Evolutionary conservation across 1,140 invertebrate genomes (phyloP).

Genomic region (Halesus radiatus): DNA sequence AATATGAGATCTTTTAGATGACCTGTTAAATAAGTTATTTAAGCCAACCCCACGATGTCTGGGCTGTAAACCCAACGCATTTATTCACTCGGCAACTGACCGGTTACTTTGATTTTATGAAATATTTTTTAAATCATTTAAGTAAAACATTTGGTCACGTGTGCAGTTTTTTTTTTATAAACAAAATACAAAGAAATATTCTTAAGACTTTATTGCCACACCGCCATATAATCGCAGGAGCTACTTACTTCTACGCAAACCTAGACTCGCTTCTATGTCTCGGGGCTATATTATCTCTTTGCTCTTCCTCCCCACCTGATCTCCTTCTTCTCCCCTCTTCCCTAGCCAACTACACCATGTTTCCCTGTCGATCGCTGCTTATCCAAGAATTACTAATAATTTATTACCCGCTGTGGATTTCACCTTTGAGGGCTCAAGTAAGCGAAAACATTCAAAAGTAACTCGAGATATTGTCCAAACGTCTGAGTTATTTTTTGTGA

Average conservation of each 20-base stretch:
- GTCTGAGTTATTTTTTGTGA: background rate
- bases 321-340: slow-evolving; percentile 14
- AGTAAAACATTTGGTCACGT: no score
- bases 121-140: no score
- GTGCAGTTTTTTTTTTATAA: no score
- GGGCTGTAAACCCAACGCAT: no score
- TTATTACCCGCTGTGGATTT: slow-evolving; percentile 43
- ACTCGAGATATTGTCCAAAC: background rate
- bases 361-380: slow-evolving; percentile 21
- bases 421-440: slow-evolving; percentile 31
- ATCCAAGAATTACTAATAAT: slow-evolving; percentile 46
- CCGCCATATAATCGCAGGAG: background rate
- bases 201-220: background rate
- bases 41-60: no score
- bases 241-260: slow-evolving; percentile 33
- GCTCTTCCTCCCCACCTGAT: slow-evolving; percentile 24
- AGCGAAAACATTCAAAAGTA: slow-evolving; percentile 16
- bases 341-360: background rate
- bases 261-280: slow-evolving; percentile 39
- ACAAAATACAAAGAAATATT: no score
- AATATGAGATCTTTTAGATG: no score
- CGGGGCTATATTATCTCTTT: slow-evolving; percentile 27
- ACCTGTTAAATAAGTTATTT: no score
- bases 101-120: no score
- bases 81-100: no score